These are phyloP conservation scores for Nixonia krombeini DNA, from an alignment of 1,140 invertebrate genomes.

Conservation along the genomic window DNA sequence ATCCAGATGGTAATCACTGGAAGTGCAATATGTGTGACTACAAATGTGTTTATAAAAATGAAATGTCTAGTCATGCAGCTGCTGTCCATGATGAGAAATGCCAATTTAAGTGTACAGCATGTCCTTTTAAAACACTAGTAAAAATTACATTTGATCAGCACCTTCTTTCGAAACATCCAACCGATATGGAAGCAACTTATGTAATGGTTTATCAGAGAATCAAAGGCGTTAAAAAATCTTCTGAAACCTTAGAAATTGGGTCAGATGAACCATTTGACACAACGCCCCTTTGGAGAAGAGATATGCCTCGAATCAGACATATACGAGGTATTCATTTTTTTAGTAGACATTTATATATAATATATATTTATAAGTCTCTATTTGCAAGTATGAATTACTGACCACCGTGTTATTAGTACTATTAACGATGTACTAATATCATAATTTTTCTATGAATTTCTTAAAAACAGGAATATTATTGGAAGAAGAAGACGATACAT, in stretches of 20 bases:
- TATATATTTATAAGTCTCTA: no score
- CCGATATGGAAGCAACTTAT: conserved; percentile 56
- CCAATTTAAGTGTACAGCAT: conserved; percentile 79
- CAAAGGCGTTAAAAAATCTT: conserved; percentile 55
- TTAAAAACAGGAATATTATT: conserved; percentile 47
- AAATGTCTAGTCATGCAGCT: conserved; percentile 74
- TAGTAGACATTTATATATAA: conserved; percentile 62
- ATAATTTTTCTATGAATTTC: conserved; percentile 5
- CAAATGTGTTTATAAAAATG: conserved; percentile 74
- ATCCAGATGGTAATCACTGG: conserved; percentile 75
- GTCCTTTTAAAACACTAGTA: conserved; percentile 74
- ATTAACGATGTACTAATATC: background rate
- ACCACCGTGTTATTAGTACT: conserved; percentile 6
- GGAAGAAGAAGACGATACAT: conserved; percentile 44
- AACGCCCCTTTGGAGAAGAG: conserved; percentile 75
- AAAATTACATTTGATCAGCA: conserved; percentile 75
- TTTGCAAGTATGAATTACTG: no score
- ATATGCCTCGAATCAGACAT: conserved; percentile 73
- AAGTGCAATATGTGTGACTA: conserved; percentile 79
- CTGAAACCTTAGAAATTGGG: conserved; percentile 32
- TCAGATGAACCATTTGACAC: conserved; percentile 70
- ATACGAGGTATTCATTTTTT: conserved; percentile 72
- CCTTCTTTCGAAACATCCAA: conserved; percentile 69
- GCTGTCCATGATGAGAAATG: conserved; percentile 75
- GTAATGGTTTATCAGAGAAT: conserved; percentile 59